Conservation (phyloP, 2,888 invertebrate genomes). For the Osmoderma eremita region DNA sequence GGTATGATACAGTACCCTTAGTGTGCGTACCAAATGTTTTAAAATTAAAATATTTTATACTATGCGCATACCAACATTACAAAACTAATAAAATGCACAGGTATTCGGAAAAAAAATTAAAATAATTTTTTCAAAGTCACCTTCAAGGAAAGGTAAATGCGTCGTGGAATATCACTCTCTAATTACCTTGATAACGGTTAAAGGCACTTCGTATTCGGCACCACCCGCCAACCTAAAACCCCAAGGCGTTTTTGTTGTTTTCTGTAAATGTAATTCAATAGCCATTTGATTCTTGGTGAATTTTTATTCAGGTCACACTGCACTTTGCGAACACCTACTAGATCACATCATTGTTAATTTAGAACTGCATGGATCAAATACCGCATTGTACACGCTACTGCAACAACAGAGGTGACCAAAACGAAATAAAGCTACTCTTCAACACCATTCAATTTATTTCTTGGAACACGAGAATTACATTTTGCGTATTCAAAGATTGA, state of each 20-base stretch:
- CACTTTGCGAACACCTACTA: slow-evolving; percentile 43
- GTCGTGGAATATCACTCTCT: slow-evolving; percentile 11
- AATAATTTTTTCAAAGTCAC: slow-evolving; percentile 22
- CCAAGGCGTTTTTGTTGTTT: slow-evolving; percentile 73
- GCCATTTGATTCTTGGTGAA: slow-evolving; percentile 67
- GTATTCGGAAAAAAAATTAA: background rate
- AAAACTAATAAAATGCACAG: too few relatives aligned
- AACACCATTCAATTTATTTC: too few relatives aligned
- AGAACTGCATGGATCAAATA: slow-evolving; percentile 51
- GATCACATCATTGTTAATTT: slow-evolving; percentile 53
- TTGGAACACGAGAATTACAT: too few relatives aligned
- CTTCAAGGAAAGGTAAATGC: slow-evolving; percentile 12
- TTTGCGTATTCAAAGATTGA: too few relatives aligned
- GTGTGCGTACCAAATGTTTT: too few relatives aligned
- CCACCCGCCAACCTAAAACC: slow-evolving; percentile 83
- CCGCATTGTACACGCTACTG: slow-evolving; percentile 49
- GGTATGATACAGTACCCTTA: too few relatives aligned
- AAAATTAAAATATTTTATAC: too few relatives aligned
- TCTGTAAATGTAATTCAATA: slow-evolving; percentile 73
- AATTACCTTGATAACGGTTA: slow-evolving; percentile 78
- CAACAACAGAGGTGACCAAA: slow-evolving; percentile 46
- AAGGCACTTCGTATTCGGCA: slow-evolving; percentile 76
- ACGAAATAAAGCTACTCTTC: slow-evolving; percentile 17
- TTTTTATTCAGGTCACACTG: slow-evolving; percentile 51
- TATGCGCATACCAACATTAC: too few relatives aligned